Conservation (phyloP, 2,888 invertebrate genomes). For the Chloromyia formosa region DNA sequence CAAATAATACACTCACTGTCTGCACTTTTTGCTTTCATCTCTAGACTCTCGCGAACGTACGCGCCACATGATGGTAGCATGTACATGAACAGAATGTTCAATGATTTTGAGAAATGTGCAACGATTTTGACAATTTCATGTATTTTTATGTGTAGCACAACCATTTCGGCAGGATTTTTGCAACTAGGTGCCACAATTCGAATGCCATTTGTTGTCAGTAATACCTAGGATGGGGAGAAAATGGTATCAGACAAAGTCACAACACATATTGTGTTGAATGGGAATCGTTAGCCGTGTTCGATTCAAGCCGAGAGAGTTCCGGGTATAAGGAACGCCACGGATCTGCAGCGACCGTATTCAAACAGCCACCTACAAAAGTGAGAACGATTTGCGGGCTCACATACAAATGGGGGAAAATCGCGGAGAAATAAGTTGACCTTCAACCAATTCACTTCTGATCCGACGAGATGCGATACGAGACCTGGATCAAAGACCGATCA, state of each 20-base stretch:
- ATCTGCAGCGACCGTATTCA: too few relatives aligned
- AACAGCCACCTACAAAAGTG: too few relatives aligned
- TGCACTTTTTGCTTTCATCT: slow-evolving; percentile 67
- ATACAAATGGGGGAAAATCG: background rate
- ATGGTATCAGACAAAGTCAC: background rate
- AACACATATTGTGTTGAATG: slow-evolving; percentile 7
- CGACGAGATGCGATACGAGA: too few relatives aligned
- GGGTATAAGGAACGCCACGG: too few relatives aligned
- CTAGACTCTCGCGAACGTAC: slow-evolving; percentile 74
- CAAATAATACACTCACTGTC: slow-evolving; percentile 9
- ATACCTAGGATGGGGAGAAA: slow-evolving; percentile 64
- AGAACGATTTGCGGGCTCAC: too few relatives aligned
- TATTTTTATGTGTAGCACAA: slow-evolving; percentile 73
- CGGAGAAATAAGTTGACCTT: too few relatives aligned
- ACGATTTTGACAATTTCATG: slow-evolving; percentile 78
- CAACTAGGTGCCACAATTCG: slow-evolving; percentile 71
- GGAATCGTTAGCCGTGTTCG: too few relatives aligned
- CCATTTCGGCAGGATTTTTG: slow-evolving; percentile 66
- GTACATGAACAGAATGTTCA: slow-evolving; percentile 84
- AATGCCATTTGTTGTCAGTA: slow-evolving; percentile 69
- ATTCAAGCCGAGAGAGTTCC: too few relatives aligned
- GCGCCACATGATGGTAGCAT: slow-evolving; percentile 74
- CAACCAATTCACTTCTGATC: too few relatives aligned
- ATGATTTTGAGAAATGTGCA: slow-evolving; percentile 77
- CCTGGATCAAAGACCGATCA: too few relatives aligned